Evolutionary conservation across 2,797 vertebrate genomes (phyloP).

Genomic region (Rhinophrynus dorsalis): DNA sequence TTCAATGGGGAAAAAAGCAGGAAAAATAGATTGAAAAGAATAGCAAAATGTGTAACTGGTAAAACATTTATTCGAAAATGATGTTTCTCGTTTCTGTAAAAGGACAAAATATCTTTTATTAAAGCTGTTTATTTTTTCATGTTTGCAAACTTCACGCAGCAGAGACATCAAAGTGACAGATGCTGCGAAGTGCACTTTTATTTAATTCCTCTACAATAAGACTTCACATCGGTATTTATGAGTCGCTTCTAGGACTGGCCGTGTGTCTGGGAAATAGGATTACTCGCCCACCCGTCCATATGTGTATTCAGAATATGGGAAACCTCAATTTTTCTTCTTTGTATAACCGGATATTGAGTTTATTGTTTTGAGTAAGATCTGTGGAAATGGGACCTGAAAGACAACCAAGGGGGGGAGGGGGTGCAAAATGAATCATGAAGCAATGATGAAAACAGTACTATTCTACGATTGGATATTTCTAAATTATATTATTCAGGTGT

Average conservation of each 20-base stretch:
- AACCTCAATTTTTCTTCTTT: too few relatives aligned
- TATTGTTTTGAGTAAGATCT: too few relatives aligned
- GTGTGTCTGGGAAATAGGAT: too few relatives aligned
- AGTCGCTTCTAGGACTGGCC: conserved; percentile 1
- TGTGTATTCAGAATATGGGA: too few relatives aligned
- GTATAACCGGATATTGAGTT: too few relatives aligned
- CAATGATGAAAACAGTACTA: too few relatives aligned
- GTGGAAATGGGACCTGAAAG: too few relatives aligned
- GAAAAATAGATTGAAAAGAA: neutral
- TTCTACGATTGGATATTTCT: too few relatives aligned
- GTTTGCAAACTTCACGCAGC: conserved; percentile 60
- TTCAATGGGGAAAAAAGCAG: neutral
- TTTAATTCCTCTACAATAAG: conserved; percentile 45
- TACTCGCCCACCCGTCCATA: too few relatives aligned
- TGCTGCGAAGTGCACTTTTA: conserved; percentile 56
- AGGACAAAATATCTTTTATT: conserved; percentile 56
- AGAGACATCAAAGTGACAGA: conserved; percentile 59
- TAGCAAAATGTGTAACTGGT: neutral
- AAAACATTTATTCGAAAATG: conserved; percentile 49
- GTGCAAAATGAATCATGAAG: too few relatives aligned
- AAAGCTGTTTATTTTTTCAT: conserved; percentile 34
- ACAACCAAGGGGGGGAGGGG: too few relatives aligned
- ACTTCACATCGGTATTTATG: conserved; percentile 51
- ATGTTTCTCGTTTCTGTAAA: conserved; percentile 47
- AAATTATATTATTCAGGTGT: too few relatives aligned